A percentile compares a stretch with the other conserved stretches of the same genome.
These are phyloP conservation scores for Sander lucioperca DNA, from an alignment of 2,113 vertebrate genomes.

Conservation along the genomic window DNA sequence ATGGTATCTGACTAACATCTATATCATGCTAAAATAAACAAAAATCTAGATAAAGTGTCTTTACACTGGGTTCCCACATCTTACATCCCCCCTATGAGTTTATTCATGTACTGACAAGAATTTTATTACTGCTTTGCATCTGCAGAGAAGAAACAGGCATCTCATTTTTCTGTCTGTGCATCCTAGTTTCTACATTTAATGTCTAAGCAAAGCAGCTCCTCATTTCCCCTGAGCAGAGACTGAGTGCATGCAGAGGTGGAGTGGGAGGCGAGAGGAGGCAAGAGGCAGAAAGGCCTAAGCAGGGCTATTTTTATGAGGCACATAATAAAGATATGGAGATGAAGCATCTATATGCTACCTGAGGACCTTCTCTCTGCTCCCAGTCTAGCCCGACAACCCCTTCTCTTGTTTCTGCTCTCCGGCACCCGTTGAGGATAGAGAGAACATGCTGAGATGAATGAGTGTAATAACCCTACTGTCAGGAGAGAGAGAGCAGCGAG, in stretches of 20 bases:
- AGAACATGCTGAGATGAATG: slow-evolving; percentile 69
- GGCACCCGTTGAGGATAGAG: slow-evolving; percentile 53
- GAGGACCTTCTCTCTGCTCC: slow-evolving; percentile 65
- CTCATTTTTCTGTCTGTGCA: slow-evolving; percentile 34
- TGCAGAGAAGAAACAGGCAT: slow-evolving; percentile 28
- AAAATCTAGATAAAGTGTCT: neutral
- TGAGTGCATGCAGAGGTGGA: slow-evolving; percentile 67
- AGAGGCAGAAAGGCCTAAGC: slow-evolving; percentile 35
- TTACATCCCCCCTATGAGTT: neutral
- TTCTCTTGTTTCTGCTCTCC: slow-evolving; percentile 59
- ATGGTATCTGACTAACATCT: neutral
- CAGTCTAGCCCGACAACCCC: slow-evolving; percentile 61
- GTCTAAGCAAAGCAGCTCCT: slow-evolving; percentile 53
- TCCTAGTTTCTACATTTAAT: slow-evolving; percentile 62
- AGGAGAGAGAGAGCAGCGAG: slow-evolving; percentile 54
- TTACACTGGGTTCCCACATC: neutral
- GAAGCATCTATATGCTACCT: slow-evolving; percentile 73
- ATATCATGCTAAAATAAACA: neutral
- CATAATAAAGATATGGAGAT: slow-evolving; percentile 78
- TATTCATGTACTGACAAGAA: slow-evolving; percentile 10
- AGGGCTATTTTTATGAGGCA: slow-evolving; percentile 74
- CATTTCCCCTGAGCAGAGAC: slow-evolving; percentile 65
- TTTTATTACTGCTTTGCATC: slow-evolving; percentile 41
- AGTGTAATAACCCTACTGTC: slow-evolving; percentile 78
- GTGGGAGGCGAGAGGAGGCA: slow-evolving; percentile 54